Percentiles rank a stretch among this genome's conserved stretches.
Conservation (phyloP, 2,888 invertebrate species). For the Napeogenes inachia region DNA sequence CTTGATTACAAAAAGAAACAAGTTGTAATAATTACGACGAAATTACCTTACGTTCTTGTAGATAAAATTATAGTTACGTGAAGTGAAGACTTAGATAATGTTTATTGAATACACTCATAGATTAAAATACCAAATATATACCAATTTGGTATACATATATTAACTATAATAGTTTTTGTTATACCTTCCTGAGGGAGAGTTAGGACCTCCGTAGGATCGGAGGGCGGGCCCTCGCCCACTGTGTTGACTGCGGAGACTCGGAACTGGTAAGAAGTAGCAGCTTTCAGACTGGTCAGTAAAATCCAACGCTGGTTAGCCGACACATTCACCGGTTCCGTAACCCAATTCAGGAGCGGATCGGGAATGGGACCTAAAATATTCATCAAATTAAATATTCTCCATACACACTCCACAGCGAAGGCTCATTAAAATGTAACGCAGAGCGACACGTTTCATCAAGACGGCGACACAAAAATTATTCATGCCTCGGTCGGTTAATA, state of each 20-base stretch:
- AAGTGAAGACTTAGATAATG: no score
- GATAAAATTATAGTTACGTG: no score
- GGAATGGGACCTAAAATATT: constrained; percentile 84
- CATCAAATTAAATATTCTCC: not conserved
- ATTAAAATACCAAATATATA: not conserved
- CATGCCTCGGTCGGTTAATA: no score
- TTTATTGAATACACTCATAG: no score
- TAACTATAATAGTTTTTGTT: constrained; percentile 6
- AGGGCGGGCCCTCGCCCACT: constrained; percentile 95
- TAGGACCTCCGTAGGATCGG: constrained; percentile 92
- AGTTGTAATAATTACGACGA: constrained; percentile 34
- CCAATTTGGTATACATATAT: not conserved
- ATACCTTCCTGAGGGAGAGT: constrained; percentile 97
- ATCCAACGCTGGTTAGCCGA: constrained; percentile 88
- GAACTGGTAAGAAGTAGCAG: constrained; percentile 97
- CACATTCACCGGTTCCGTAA: constrained; percentile 91
- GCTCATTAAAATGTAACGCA: no score
- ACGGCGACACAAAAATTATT: no score
- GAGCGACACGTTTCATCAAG: not conserved
- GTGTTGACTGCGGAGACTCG: constrained; percentile 97
- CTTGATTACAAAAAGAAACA: constrained; percentile 69
- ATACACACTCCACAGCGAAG: no score
- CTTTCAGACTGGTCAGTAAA: constrained; percentile 90
- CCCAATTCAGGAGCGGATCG: constrained; percentile 91
- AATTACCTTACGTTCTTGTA: not conserved